These are phyloP conservation scores for Drosophila rellima DNA, from an alignment of 2,888 invertebrate genomes.

Conservation along the genomic window DNA sequence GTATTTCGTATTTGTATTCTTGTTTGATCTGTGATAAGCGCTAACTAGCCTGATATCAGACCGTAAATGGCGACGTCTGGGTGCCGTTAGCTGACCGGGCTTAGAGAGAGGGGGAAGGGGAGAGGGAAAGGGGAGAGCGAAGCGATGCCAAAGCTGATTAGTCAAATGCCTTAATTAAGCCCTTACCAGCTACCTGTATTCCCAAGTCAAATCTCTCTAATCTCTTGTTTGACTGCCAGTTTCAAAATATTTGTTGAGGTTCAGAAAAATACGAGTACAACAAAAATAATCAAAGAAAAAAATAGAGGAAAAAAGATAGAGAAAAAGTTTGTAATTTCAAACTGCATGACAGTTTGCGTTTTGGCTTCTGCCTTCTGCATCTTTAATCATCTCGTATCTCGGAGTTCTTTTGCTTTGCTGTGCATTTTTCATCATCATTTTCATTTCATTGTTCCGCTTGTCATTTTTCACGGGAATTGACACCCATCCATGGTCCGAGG, in stretches of 20 bases:
- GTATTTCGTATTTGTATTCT: conserved; percentile 23
- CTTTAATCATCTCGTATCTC: conserved; percentile 30
- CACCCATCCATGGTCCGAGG: conserved; percentile 50
- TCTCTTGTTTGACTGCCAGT: conserved; percentile 38
- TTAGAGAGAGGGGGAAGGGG: neutral
- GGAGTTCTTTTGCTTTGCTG: conserved; percentile 13
- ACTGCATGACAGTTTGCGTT: conserved; percentile 76
- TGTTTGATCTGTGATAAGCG: conserved; percentile 73
- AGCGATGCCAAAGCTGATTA: conserved; percentile 69
- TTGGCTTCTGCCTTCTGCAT: conserved; percentile 52
- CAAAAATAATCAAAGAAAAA: neutral
- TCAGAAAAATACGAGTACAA: neutral
- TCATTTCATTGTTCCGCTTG: conserved; percentile 43
- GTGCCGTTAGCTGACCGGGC: conserved; percentile 13
- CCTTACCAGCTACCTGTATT: conserved; percentile 63
- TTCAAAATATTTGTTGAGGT: conserved; percentile 37
- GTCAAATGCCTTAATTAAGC: conserved; percentile 71
- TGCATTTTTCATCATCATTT: conserved; percentile 61
- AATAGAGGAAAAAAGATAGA: neutral
- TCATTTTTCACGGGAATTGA: conserved; percentile 76
- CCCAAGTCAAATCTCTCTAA: conserved; percentile 22
- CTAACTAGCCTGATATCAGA: conserved; percentile 58
- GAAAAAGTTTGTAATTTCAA: conserved; percentile 73
- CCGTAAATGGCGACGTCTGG: conserved; percentile 53
- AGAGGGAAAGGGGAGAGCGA: neutral